Evolutionary conservation across 1,140 invertebrate species (phyloP).

Genomic region (Metopolophium dirhodum): DNA sequence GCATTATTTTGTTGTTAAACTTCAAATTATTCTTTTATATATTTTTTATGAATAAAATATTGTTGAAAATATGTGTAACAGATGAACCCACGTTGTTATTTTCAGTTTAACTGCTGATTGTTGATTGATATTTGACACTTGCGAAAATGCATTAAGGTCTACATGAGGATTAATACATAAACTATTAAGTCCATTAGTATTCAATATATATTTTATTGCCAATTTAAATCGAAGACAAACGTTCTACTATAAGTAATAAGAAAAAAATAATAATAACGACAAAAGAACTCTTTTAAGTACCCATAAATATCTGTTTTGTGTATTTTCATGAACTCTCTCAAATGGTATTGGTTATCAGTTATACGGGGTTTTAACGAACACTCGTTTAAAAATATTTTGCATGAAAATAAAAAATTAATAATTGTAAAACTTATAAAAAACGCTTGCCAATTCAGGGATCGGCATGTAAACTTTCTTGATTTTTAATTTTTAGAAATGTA

Average conservation of each 20-base stretch:
- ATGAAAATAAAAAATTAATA: background rate
- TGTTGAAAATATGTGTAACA: background rate
- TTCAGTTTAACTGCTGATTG: background rate
- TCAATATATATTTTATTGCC: conserved; percentile 6
- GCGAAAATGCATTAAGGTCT: no score
- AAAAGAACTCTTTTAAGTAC: background rate
- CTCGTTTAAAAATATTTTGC: background rate
- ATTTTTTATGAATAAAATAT: background rate
- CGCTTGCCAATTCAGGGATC: no score
- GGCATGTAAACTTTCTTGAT: no score
- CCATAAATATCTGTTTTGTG: background rate
- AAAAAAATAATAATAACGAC: background rate
- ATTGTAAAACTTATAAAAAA: background rate
- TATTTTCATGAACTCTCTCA: background rate
- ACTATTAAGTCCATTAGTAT: background rate
- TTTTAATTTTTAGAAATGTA: no score
- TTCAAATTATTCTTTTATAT: background rate
- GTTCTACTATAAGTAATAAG: conserved; percentile 4
- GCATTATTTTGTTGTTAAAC: background rate
- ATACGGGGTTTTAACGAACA: background rate
- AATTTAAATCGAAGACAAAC: conserved; percentile 10
- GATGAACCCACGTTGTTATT: background rate
- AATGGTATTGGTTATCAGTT: background rate
- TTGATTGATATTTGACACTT: background rate
- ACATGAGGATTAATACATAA: background rate